Evolutionary conservation across 1,140 invertebrate genomes (phyloP), one percentile per base, ranked within the genome.

Genomic region (Mycetomoellerius zeteki): DNA sequence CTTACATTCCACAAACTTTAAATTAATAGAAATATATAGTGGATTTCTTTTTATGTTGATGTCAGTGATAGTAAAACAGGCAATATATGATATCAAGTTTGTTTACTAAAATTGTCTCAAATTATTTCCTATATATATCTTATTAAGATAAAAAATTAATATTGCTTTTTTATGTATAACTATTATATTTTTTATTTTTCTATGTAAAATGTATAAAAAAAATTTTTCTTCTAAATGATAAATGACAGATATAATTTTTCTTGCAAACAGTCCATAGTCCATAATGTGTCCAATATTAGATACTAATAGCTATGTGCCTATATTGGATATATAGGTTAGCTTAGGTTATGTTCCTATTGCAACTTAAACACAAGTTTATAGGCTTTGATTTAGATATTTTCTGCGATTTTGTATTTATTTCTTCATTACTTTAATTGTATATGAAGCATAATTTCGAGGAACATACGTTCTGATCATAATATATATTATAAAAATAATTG

Each of bases 11-110:
- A 37, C 37, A 47, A 21, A 73, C 43, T 73, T 60, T 12, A 5
- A 50, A 30, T 37, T 37, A 82, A 73, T n/a, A 58, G 2, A 72
- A 71, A 56, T 72, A 33, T 81, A 81, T 71, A n/a, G 19, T 50
- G 16, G 1, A 52, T 56, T n/a, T 72, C 4, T 47, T 72, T 12
- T 73, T n/a, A 71, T 10, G 7, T 54, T 30, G 56, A 73, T 21
- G 16, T 82, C 12, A 12, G 8, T 3, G 8, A 50, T 43, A 60
- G 19, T 33, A 7, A 80, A 1, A 33, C 6, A n/a, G n/a, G 52
- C 16, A 78, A 78, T 62, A 37, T 2, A 33, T 33, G 33, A 64
- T 33, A 62, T 0, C 2, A 33, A 60, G 0, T 6, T 62, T 78
- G 60, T 65, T 52, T 33, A 7, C 33, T 21, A 80, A 60, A 10